Conservation (phyloP, 2,888 invertebrate genomes). For the Noctuana brunneofusca region DNA sequence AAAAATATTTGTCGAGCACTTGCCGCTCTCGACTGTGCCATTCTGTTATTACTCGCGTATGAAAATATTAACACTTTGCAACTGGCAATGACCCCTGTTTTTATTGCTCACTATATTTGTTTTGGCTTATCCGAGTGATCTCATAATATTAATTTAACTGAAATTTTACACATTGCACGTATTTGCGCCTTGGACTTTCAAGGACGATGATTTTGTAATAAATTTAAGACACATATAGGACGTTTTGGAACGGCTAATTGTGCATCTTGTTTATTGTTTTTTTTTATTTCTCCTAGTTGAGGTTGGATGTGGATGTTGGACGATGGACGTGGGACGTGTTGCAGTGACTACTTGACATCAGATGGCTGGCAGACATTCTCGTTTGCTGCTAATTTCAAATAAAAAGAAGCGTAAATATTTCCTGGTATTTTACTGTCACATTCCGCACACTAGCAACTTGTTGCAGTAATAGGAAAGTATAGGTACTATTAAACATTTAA, state of each 20-base stretch:
- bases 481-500: conserved; percentile 21
- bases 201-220: neutral
- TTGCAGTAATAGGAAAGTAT: conserved; percentile 10
- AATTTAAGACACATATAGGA: neutral
- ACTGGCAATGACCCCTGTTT: conserved; percentile 32
- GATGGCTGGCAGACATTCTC: no score
- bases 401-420: neutral
- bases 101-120: conserved; percentile 32
- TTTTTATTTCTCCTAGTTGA: no score
- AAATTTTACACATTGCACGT: conserved; percentile 13
- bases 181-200: conserved; percentile 3
- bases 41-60: conserved; percentile 53
- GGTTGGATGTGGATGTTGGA: no score
- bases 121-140: conserved; percentile 21
- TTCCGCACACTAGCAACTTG: neutral
- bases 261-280: no score
- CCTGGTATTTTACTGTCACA: conserved; percentile 4
- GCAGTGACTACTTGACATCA: no score
- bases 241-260: no score
- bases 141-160: conserved; percentile 17
- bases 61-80: conserved; percentile 48
- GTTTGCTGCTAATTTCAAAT: neutral
- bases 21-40: conserved; percentile 48
- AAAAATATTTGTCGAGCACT: conserved; percentile 67
- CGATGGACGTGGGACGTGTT: no score